These are phyloP conservation scores for Dendrolimus kikuchii DNA, from an alignment of 1,140 invertebrate species.

Conservation along the genomic window DNA sequence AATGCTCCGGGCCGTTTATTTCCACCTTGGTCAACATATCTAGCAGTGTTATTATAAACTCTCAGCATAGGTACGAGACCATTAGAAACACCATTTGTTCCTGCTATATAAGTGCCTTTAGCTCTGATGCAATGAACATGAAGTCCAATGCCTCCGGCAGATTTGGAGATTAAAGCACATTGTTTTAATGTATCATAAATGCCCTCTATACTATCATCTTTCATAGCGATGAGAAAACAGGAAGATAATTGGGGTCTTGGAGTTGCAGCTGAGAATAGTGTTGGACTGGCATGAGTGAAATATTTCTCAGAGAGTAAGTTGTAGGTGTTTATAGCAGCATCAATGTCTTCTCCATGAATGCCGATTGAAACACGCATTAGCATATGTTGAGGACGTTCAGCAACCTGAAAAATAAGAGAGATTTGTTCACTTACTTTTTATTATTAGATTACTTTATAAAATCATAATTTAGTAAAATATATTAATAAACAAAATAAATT, in stretches of 20 bases:
- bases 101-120: conserved; percentile 92
- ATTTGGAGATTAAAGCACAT: conserved; percentile 97
- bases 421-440: background rate
- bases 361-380: conserved; percentile 98
- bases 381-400: conserved; percentile 98
- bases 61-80: conserved; percentile 98
- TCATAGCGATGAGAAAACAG: conserved; percentile 97
- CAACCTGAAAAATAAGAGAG: conserved; percentile 73
- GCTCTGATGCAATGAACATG: conserved; percentile 97
- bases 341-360: conserved; percentile 96
- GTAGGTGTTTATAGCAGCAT: conserved; percentile 96
- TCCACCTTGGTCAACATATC: conserved; percentile 98
- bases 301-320: conserved; percentile 96
- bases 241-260: conserved; percentile 93
- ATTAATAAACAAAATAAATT: too few species aligned
- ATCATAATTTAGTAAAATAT: too few species aligned
- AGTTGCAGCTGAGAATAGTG: conserved; percentile 96
- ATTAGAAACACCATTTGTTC: conserved; percentile 96
- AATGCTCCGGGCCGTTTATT: conserved; percentile 99
- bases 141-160: conserved; percentile 96
- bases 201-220: conserved; percentile 97
- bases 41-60: conserved; percentile 96
- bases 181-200: conserved; percentile 96
- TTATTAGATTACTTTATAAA: conserved; percentile 3
- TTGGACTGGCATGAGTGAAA: conserved; percentile 99